Percentiles rank a stretch among this genome's conserved stretches.
These are phyloP conservation scores for Brienomyrus brachyistius DNA, from an alignment of 2,113 vertebrate genomes.

Conservation along the genomic window DNA sequence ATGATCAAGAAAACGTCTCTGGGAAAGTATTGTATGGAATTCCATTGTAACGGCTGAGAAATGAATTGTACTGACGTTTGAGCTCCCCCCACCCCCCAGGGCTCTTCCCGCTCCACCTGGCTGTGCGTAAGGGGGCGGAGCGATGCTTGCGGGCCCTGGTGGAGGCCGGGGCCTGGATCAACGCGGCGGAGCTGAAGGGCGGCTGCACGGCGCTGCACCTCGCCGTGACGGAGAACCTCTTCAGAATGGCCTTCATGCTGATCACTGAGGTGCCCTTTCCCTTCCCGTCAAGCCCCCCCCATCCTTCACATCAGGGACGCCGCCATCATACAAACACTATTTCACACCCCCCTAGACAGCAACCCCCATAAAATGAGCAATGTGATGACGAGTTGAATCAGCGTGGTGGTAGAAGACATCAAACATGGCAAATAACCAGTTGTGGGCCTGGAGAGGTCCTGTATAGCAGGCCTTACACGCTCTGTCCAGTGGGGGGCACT, in stretches of 20 bases:
- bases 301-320: background rate
- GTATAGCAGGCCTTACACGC: background rate
- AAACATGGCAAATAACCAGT: background rate
- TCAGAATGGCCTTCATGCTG: conserved; percentile 80
- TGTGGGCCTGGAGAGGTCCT: background rate
- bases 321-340: background rate
- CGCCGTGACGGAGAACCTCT: conserved; percentile 79
- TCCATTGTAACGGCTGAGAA: background rate
- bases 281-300: background rate
- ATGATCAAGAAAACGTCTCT: background rate
- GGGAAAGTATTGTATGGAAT: background rate
- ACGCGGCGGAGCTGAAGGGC: conserved; percentile 76
- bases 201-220: conserved; percentile 81
- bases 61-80: background rate
- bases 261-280: conserved; percentile 74
- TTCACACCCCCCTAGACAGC: background rate
- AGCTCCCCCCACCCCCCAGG: conserved; percentile 53
- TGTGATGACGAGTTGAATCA: background rate
- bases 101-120: conserved; percentile 81
- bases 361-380: background rate
- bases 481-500: background rate
- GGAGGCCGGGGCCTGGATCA: conserved; percentile 76
- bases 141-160: conserved; percentile 79
- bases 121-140: conserved; percentile 70
- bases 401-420: background rate